A percentile compares a stretch with the other conserved stretches of the same genome.
These are phyloP conservation scores for Plestiodon gilberti DNA, from an alignment of 2,113 vertebrate genomes.

Conservation along the genomic window DNA sequence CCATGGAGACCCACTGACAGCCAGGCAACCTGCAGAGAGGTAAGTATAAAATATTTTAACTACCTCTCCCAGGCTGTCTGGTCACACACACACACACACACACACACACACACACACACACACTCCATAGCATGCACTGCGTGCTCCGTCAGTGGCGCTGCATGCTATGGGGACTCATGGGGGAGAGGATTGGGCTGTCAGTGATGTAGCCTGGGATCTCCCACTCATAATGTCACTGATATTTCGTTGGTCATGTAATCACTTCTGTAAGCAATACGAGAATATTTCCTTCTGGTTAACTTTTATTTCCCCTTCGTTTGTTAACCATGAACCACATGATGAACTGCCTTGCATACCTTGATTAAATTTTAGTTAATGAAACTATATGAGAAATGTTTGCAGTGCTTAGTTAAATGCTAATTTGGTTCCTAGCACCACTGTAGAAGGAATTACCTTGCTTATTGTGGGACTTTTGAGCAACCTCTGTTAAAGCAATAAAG, in stretches of 20 bases:
- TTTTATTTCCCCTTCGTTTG: not conserved
- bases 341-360: not conserved
- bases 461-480: not conserved
- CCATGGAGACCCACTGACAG: no score
- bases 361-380: no score
- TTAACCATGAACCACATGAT: not conserved
- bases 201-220: not conserved
- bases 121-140: no score
- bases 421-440: not conserved
- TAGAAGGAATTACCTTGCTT: not conserved
- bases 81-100: no score
- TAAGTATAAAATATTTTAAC: no score
- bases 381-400: not conserved
- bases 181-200: not conserved
- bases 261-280: not conserved
- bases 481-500: not conserved
- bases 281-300: not conserved
- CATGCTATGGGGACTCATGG: no score
- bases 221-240: not conserved
- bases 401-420: not conserved
- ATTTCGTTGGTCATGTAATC: not conserved
- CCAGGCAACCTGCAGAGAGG: no score
- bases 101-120: no score
- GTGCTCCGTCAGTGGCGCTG: no score
- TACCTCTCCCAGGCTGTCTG: no score